phyloP scores from a whole-genome alignment of 1,140 invertebrate species.

The Xylocopa sonorina region DNA sequence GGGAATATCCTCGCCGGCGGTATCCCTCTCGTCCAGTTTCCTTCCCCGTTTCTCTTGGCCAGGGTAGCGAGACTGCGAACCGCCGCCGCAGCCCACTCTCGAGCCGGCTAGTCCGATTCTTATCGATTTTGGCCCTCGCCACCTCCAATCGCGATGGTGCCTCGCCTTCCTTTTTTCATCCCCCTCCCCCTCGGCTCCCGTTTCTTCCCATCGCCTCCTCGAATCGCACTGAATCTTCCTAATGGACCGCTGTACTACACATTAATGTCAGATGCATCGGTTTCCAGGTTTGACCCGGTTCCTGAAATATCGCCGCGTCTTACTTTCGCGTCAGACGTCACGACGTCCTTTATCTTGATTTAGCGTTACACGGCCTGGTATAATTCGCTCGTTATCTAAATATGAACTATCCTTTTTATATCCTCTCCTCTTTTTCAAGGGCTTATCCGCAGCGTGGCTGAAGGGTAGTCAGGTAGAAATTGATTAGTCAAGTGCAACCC shows the following conservation, averaged over 20 bases:
- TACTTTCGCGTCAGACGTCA: neutral
- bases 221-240: conserved; percentile 51
- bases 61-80: no score
- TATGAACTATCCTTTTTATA: no score
- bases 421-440: neutral
- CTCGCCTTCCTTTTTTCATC: conserved; percentile 24
- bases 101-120: conserved; percentile 48
- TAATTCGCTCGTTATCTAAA: neutral
- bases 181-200: neutral
- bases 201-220: conserved; percentile 20
- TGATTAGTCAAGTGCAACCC: no score
- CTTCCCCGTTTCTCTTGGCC: conserved; percentile 14
- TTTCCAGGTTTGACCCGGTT: conserved; percentile 30
- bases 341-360: neutral
- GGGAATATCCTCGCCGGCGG: conserved; percentile 48
- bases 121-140: conserved; percentile 52
- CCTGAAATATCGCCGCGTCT: neutral
- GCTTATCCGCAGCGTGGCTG: no score
- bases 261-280: conserved; percentile 48
- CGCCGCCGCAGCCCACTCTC: neutral
- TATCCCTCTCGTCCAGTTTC: conserved; percentile 32
- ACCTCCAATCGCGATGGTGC: conserved; percentile 43
- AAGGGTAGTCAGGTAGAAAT: no score
- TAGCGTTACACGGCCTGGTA: neutral
- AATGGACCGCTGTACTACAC: conserved; percentile 48